Conservation (phyloP, 2,797 vertebrate species). For the Phrynocephalus forsythii region DNA sequence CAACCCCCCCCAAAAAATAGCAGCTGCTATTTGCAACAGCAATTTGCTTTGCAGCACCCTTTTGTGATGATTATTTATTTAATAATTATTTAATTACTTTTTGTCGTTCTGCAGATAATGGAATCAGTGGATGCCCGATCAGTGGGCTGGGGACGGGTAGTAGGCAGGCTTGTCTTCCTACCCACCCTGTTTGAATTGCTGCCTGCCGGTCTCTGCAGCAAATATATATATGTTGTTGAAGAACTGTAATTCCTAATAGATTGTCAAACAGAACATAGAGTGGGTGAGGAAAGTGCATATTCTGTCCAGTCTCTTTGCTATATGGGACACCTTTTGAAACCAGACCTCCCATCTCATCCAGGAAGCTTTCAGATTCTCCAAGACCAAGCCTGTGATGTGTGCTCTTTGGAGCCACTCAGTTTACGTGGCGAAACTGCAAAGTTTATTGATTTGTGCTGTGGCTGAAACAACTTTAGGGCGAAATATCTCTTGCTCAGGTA, state of each 20-base stretch:
- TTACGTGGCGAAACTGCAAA: neutral
- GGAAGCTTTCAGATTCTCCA: neutral
- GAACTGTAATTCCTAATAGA: constrained; percentile 10
- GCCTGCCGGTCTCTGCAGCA: neutral
- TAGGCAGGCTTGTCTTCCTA: too few species aligned
- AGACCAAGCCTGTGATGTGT: constrained; percentile 2
- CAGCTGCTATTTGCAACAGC: too few species aligned
- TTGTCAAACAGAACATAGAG: constrained; percentile 12
- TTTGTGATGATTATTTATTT: too few species aligned
- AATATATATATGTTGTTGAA: constrained; percentile 25
- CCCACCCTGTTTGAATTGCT: too few species aligned
- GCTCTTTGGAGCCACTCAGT: neutral
- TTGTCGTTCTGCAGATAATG: too few species aligned
- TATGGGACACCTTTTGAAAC: constrained; percentile 32
- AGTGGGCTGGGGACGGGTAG: too few species aligned
- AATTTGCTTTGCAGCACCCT: too few species aligned
- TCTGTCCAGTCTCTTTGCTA: constrained; percentile 39
- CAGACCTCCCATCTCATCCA: constrained; percentile 22
- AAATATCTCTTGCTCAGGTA: neutral
- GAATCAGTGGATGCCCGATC: too few species aligned
- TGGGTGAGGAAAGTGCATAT: constrained; percentile 6
- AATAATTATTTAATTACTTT: too few species aligned
- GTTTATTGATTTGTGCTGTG: neutral
- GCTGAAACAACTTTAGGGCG: neutral
- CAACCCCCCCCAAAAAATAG: too few species aligned